phyloP scores from a whole-genome alignment of 2,888 invertebrate species.

The Mallateleia sp. region DNA sequence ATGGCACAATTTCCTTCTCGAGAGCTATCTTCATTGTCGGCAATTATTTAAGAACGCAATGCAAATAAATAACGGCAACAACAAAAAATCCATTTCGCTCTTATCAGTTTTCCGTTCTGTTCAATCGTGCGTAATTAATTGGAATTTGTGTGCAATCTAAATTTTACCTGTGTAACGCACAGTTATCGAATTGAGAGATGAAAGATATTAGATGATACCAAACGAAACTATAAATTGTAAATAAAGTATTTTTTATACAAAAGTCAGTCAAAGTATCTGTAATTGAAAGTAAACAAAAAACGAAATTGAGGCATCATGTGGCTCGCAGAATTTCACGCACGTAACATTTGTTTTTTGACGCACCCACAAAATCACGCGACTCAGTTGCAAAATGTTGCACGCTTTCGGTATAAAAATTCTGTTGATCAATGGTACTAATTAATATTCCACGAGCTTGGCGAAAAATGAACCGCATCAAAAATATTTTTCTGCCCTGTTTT shows the following conservation, averaged over 20 bases:
- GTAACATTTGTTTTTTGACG: constrained; percentile 9
- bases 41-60: constrained; percentile 22
- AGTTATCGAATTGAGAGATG: constrained; percentile 29
- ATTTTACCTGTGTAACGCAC: constrained; percentile 21
- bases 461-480: constrained; percentile 5
- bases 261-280: background rate
- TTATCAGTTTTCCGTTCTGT: constrained; percentile 71
- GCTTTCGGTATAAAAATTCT: constrained; percentile 41
- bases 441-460: constrained; percentile 52
- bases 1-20: constrained; percentile 40
- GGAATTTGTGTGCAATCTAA: constrained; percentile 42
- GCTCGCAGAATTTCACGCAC: constrained; percentile 44
- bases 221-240: constrained; percentile 18
- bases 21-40: constrained; percentile 2
- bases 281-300: background rate
- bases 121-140: constrained; percentile 60
- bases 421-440: constrained; percentile 31
- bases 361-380: constrained; percentile 49
- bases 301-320: background rate
- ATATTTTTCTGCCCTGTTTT: background rate
- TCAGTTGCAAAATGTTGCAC: constrained; percentile 44
- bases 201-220: constrained; percentile 7
- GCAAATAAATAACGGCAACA: constrained; percentile 12
- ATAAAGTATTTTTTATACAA: constrained; percentile 55
- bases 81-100: constrained; percentile 40